Percentiles rank a stretch among this genome's conserved stretches.
These are phyloP conservation scores for Cepphus grylle DNA, from an alignment of 2,113 vertebrate genomes.

Conservation along the genomic window DNA sequence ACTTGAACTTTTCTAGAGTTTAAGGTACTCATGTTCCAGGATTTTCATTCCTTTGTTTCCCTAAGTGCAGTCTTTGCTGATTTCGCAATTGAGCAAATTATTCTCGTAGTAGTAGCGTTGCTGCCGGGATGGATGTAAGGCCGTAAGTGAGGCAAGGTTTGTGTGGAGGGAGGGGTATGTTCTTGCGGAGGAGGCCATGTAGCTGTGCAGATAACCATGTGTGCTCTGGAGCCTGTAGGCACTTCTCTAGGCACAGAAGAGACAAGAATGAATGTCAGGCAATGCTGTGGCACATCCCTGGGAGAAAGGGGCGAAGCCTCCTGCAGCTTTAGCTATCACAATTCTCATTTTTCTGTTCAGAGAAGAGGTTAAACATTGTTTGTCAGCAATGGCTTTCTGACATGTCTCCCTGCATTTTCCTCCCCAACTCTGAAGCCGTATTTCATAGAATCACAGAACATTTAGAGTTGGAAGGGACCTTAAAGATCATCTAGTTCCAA, in stretches of 20 bases:
- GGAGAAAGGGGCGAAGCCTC: not conserved
- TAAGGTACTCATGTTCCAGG: not conserved
- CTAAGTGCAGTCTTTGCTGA: not conserved
- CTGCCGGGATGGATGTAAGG: not conserved
- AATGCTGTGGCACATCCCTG: accelerated
- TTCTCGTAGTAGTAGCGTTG: not conserved
- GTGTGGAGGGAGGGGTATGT: not conserved
- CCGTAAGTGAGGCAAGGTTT: not conserved
- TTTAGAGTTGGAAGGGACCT: not conserved
- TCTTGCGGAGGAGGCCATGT: not conserved
- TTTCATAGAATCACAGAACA: not conserved
- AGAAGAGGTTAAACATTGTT: not conserved
- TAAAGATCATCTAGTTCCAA: not conserved
- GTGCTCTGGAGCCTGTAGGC: not conserved
- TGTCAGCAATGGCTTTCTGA: not conserved
- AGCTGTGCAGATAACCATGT: accelerated
- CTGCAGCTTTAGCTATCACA: not conserved
- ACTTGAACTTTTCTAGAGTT: not conserved
- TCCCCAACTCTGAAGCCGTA: accelerated
- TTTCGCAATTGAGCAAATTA: not conserved
- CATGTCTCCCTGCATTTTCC: not conserved
- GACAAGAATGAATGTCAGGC: not conserved
- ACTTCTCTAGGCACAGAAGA: not conserved
- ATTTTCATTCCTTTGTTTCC: not conserved
- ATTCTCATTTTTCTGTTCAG: not conserved